Base-by-base conservation (phyloP, 2,113 vertebrate genomes). In the Oryzias curvinotus region DNA sequence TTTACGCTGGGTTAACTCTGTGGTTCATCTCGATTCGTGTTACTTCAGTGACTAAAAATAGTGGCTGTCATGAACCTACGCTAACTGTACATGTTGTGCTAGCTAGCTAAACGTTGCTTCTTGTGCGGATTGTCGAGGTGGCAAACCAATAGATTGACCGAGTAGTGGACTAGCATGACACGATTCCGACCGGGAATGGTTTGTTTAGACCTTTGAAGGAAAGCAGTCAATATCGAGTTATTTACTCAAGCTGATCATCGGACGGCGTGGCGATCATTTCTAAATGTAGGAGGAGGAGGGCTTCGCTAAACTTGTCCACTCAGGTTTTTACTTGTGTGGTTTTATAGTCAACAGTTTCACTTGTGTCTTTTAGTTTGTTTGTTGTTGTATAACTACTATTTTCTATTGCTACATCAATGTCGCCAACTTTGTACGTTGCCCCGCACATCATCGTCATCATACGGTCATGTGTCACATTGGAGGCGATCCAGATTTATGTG, bases 401-500 rank as follows among this genome's bases (percentile, higher is more conserved):
- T 53, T 57, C 19, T 51, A 28, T 0, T 7, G 52, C 7, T 48
- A 15, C 54, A 47, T n/a, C 43, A 7, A 7, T 55, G 5, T 17
- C 5, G 1, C 13, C 46, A 54, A 54, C 36, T 0, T 50, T 21
- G 3, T 59, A n/a, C 19, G 7, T 66, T 62, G 52, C 5, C 50
- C 45, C 90, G 88, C 77, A 85, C 71, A n/a, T n/a, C n/a, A n/a
- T n/a, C n/a, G n/a, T n/a, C n/a, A n/a, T n/a, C n/a, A n/a, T n/a
- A n/a, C n/a, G n/a, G n/a, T n/a, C n/a, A 89, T 90, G 90, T 91
- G 90, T 86, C 88, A 86, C 1, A 61, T 87, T 85, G 76, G 75
- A 49, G 10, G 65, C 30, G 72, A 73, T 77, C 87, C 86, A 85
- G 53, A 76, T 65, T 10, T 49, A 44, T 67, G 7, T 46, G 42